Evolutionary conservation across 2,797 vertebrate species (phyloP).

Genomic region (Phrynocephalus vlangalii): DNA sequence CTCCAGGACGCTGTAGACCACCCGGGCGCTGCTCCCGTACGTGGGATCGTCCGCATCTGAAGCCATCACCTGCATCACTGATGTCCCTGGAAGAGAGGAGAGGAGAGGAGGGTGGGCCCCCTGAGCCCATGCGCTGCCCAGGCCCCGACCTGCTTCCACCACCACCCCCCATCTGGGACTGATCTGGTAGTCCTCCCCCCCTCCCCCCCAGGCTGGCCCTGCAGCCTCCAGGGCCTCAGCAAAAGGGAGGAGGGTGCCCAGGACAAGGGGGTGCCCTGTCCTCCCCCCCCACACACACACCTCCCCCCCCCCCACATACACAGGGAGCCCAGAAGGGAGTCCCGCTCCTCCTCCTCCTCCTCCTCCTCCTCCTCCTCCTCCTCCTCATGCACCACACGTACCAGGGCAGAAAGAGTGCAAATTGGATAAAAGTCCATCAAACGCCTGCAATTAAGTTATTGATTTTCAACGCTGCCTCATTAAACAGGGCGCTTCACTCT

Average conservation of each 20-base stretch:
- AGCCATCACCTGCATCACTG: conserved; percentile 97
- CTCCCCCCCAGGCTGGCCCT: neutral
- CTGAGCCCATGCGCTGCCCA: rapidly evolving
- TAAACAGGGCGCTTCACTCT: conserved; percentile 76
- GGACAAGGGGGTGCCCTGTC: neutral
- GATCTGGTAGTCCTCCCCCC: neutral
- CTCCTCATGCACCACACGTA: conserved; percentile 75
- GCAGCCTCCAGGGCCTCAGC: neutral
- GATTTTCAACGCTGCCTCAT: conserved; percentile 80
- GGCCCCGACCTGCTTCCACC: neutral
- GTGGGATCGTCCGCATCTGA: conserved; percentile 96
- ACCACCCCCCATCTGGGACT: neutral
- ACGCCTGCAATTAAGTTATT: conserved; percentile 81
- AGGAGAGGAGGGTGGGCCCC: conserved; percentile 2
- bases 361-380: conserved; percentile 37
- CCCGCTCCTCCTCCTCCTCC: conserved; percentile 34
- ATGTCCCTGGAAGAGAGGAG: conserved; percentile 84
- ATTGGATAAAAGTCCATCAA: conserved; percentile 83
- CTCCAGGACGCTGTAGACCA: conserved; percentile 95
- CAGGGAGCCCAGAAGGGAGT: conserved; percentile 35
- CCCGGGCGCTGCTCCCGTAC: conserved; percentile 93
- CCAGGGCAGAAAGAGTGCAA: conserved; percentile 73
- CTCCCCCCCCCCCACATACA: neutral
- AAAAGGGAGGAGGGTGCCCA: neutral
- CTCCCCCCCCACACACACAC: neutral